Percentiles rank a stretch among this genome's conserved stretches.
These are phyloP conservation scores for Threskiornis aethiopicus DNA, from an alignment of 2,797 vertebrate genomes.

Conservation along the genomic window DNA sequence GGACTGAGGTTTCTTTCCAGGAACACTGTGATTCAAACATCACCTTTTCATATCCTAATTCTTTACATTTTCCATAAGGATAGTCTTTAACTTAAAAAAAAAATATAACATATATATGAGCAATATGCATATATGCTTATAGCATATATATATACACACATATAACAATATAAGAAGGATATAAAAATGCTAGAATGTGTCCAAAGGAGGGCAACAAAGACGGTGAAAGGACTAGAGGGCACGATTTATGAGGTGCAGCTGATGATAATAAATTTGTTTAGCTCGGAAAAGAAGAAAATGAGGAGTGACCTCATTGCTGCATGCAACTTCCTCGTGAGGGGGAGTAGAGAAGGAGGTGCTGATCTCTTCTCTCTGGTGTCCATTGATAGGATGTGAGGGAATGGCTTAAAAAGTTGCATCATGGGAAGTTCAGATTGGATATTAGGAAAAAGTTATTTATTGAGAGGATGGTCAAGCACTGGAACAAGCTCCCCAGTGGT, in stretches of 20 bases:
- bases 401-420: background rate
- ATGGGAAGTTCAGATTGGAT: background rate
- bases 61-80: background rate
- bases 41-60: background rate
- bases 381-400: background rate
- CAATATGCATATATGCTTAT: background rate
- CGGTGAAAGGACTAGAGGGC: background rate
- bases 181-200: background rate
- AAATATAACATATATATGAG: too few species aligned
- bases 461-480: background rate
- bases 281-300: background rate
- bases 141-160: background rate
- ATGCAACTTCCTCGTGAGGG: background rate
- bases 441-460: background rate
- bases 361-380: background rate
- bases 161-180: background rate
- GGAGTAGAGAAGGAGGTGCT: background rate
- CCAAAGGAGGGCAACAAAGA: background rate
- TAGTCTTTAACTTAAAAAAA: background rate
- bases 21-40: background rate
- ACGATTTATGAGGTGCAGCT: background rate
- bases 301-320: background rate
- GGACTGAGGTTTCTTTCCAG: background rate
- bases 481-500: background rate
- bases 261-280: background rate